Evolutionary conservation across 2,888 invertebrate genomes (phyloP).

Genomic region (Trissolcus japonicus): DNA sequence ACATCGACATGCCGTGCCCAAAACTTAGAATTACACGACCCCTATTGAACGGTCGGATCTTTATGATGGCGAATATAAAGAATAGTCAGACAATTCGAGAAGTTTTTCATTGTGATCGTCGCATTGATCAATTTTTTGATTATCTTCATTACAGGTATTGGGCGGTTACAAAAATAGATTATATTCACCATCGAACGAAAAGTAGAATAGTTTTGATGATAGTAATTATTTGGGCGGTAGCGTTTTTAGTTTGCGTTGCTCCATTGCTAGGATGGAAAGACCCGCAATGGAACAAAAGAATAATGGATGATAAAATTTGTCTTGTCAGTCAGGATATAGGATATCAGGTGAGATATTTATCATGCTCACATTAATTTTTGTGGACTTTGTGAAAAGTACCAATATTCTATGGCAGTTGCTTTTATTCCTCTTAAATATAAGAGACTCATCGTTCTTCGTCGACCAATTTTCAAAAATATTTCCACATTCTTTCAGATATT

Average conservation of each 20-base stretch:
- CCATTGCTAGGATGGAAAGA: constrained; percentile 92
- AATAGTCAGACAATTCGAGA: too few species aligned
- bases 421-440: too few species aligned
- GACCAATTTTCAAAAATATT: too few species aligned
- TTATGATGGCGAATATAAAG: too few species aligned
- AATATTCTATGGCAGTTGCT: too few species aligned
- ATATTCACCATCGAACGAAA: constrained; percentile 89
- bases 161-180: constrained; percentile 94
- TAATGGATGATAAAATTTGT: constrained; percentile 82
- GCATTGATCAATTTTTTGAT: too few species aligned
- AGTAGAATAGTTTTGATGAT: constrained; percentile 88
- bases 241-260: constrained; percentile 90
- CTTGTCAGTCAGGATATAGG: constrained; percentile 90
- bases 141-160: constrained; percentile 81
- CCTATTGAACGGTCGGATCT: too few species aligned
- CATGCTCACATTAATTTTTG: background rate
- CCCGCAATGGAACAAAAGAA: constrained; percentile 79
- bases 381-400: too few species aligned
- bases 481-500: constrained; percentile 82
- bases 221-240: constrained; percentile 88
- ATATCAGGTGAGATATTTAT: constrained; percentile 75
- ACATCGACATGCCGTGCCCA: too few species aligned
- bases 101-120: too few species aligned
- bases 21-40: too few species aligned
- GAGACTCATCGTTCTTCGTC: too few species aligned